Conservation (phyloP, 2,113 vertebrate species). For the Pitta sordida region DNA sequence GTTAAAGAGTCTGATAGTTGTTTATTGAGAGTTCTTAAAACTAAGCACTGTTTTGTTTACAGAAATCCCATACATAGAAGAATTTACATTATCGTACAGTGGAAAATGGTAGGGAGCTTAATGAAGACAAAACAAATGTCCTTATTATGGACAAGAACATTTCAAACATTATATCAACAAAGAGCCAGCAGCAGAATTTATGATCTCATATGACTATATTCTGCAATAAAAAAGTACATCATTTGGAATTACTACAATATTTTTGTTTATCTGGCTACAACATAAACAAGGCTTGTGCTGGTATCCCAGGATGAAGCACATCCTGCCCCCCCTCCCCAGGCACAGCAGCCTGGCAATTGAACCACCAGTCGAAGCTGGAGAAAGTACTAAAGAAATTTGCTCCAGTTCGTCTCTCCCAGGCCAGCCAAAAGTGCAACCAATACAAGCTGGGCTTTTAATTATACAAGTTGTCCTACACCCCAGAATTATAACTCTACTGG, state of each 20-base stretch:
- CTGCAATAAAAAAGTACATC: not conserved
- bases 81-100: constrained; percentile 21
- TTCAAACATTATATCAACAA: constrained; percentile 58
- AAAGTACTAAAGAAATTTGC: not conserved
- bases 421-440: not conserved
- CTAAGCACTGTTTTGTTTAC: constrained; percentile 70
- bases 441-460: not conserved
- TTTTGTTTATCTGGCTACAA: not conserved
- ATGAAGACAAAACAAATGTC: constrained; percentile 64
- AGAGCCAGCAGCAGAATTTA: constrained; percentile 20
- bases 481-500: not conserved
- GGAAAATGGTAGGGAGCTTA: constrained; percentile 58
- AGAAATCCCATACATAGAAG: constrained; percentile 63
- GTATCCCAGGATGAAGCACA: not conserved
- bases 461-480: fast-evolving
- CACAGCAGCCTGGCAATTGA: not conserved
- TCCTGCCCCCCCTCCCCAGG: not conserved
- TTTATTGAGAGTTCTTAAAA: constrained; percentile 71
- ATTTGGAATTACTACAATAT: not conserved
- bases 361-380: not conserved
- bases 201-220: not conserved
- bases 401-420: not conserved
- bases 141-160: constrained; percentile 47
- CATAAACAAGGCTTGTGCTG: not conserved
- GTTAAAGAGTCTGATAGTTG: constrained; percentile 57